A percentile compares a stretch with the other conserved stretches of the same genome.
Conservation (phyloP, 2,797 vertebrate genomes). For the Semotilus atromaculatus region DNA sequence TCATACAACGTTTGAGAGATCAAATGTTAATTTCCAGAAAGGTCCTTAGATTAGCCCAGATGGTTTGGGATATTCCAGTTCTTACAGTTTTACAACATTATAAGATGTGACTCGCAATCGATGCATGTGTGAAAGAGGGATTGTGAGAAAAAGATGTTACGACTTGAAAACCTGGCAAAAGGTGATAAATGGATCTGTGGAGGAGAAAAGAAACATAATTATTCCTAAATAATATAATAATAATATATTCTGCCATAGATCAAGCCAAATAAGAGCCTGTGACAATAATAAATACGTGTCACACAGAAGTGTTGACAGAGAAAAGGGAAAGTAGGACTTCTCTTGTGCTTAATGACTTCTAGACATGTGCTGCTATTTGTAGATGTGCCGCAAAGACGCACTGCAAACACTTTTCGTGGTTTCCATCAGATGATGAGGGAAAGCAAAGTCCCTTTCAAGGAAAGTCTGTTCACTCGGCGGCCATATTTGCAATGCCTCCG, state of each 20-base stretch:
- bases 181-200: slow-evolving; percentile 37
- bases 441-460: neutral
- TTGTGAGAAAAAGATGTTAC: no score
- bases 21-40: no score
- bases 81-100: no score
- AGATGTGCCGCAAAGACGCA: slow-evolving; percentile 15
- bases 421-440: slow-evolving; percentile 48
- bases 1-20: no score
- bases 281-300: slow-evolving; percentile 41
- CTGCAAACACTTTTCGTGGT: slow-evolving; percentile 36
- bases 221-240: slow-evolving; percentile 1
- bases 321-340: slow-evolving; percentile 17
- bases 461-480: no score
- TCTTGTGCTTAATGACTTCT: slow-evolving; percentile 23
- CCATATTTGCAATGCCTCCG: no score
- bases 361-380: slow-evolving; percentile 33
- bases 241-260: slow-evolving; percentile 19
- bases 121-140: no score
- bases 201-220: slow-evolving; percentile 27
- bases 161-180: no score
- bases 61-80: no score
- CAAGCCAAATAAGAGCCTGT: slow-evolving; percentile 36
- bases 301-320: slow-evolving; percentile 34
- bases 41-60: no score
- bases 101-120: no score